These are phyloP conservation scores for Saccostrea cuccullata DNA, from an alignment of 1,140 invertebrate genomes.

Conservation along the genomic window DNA sequence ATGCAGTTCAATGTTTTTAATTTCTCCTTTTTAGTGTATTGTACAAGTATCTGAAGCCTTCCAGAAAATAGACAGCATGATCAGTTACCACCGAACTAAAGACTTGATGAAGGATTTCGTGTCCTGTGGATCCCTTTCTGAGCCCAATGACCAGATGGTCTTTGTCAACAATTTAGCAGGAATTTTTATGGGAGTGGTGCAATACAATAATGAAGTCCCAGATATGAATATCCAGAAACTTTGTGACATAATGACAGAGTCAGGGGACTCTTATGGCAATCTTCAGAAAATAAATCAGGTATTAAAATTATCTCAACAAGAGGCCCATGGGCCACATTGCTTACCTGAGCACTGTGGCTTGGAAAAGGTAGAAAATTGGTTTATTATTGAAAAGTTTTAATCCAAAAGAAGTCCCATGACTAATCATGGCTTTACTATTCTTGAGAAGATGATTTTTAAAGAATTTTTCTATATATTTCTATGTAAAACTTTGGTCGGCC, in stretches of 20 bases:
- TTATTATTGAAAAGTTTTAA: too few relatives aligned
- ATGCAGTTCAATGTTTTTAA: too few relatives aligned
- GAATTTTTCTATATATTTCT: too few relatives aligned
- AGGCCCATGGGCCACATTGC: too few relatives aligned
- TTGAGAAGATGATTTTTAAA: too few relatives aligned
- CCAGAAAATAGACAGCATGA: conserved; percentile 58
- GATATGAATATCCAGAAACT: conserved; percentile 58
- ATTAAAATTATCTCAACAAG: too few relatives aligned
- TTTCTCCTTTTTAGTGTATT: conserved; percentile 60
- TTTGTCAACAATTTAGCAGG: conserved; percentile 88
- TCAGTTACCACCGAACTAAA: conserved; percentile 48
- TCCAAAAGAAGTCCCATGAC: too few relatives aligned
- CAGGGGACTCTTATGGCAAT: conserved; percentile 59
- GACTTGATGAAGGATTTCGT: conserved; percentile 61
- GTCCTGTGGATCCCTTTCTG: conserved; percentile 85
- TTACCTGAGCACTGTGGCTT: too few relatives aligned
- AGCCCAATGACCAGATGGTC: conserved; percentile 82
- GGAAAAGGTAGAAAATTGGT: too few relatives aligned
- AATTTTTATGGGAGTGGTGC: conserved; percentile 87
- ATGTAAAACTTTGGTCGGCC: too few relatives aligned
- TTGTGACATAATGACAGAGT: conserved; percentile 60
- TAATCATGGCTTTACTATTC: too few relatives aligned
- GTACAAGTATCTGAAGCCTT: conserved; percentile 59
- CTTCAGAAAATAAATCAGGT: conserved; percentile 60
- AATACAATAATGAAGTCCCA: conserved; percentile 92